These are phyloP conservation scores for Spinibarbus caldwelli DNA, from an alignment of 2,797 vertebrate genomes.

Conservation along the genomic window DNA sequence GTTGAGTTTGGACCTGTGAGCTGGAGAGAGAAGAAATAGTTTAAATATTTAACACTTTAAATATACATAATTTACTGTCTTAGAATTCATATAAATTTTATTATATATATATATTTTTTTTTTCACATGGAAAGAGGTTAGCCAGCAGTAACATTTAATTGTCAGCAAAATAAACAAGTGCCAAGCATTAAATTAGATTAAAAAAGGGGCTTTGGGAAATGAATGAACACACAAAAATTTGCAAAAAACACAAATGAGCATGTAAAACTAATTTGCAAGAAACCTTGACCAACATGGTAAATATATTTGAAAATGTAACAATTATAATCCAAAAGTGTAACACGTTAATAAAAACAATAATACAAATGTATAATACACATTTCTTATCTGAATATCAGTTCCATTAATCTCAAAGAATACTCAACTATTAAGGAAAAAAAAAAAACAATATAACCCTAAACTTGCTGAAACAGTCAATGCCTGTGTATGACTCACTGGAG, in stretches of 20 bases:
- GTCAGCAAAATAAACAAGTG: not conserved
- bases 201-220: not conserved
- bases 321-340: not conserved
- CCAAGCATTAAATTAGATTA: not conserved
- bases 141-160: not conserved
- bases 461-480: not conserved
- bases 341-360: no score
- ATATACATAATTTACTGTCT: no score
- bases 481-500: conserved; percentile 74
- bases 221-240: no score
- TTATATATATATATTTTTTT: no score
- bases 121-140: not conserved
- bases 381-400: not conserved
- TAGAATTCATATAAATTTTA: not conserved
- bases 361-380: no score
- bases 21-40: conserved; percentile 70
- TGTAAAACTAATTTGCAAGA: not conserved
- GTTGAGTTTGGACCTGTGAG: conserved; percentile 90
- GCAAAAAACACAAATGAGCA: not conserved
- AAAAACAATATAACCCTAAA: no score
- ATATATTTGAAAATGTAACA: not conserved
- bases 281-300: not conserved
- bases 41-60: not conserved
- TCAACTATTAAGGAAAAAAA: not conserved
- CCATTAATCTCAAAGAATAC: not conserved